Evolutionary conservation across 2,888 invertebrate genomes (phyloP).

Genomic region (Drosophila cognata): DNA sequence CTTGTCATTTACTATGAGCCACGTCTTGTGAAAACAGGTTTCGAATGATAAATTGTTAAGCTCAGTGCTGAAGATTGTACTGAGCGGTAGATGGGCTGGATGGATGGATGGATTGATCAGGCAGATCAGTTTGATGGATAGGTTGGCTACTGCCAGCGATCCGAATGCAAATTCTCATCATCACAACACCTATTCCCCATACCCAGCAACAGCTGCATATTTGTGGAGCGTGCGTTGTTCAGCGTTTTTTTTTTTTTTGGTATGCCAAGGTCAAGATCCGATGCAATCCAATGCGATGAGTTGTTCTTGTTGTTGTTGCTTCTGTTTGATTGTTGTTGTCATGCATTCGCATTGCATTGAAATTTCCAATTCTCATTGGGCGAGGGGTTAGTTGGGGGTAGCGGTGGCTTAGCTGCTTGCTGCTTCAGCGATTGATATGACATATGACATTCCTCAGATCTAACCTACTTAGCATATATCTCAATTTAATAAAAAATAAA

Average conservation of each 20-base stretch:
- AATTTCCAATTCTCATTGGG: constrained; percentile 28
- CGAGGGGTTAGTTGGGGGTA: not conserved
- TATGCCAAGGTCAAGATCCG: constrained; percentile 56
- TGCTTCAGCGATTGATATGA: constrained; percentile 11
- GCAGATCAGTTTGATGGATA: not conserved
- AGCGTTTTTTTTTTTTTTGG: constrained; percentile 29
- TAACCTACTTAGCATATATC: constrained; percentile 23
- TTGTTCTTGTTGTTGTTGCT: constrained; percentile 12
- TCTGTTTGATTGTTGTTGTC: constrained; percentile 9
- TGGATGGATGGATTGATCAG: not conserved
- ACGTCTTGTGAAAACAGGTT: constrained; percentile 10
- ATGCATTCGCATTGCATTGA: constrained; percentile 51
- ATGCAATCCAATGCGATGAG: constrained; percentile 32
- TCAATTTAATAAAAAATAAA: constrained; percentile 4
- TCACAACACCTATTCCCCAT: not conserved
- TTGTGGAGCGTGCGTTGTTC: constrained; percentile 36
- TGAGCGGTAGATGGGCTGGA: not conserved
- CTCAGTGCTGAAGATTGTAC: not conserved
- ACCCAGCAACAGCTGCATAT: constrained; percentile 36
- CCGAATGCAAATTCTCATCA: constrained; percentile 21
- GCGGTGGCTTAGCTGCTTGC: constrained; percentile 7
- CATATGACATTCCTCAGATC: constrained; percentile 29
- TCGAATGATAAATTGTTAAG: not conserved
- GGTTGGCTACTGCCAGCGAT: constrained; percentile 16
- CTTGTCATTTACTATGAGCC: not conserved